A percentile compares a stretch with the other conserved stretches of the same genome.
Evolutionary conservation across 1,140 invertebrate species (phyloP).

Genomic region (Neotoxoptera formosana): DNA sequence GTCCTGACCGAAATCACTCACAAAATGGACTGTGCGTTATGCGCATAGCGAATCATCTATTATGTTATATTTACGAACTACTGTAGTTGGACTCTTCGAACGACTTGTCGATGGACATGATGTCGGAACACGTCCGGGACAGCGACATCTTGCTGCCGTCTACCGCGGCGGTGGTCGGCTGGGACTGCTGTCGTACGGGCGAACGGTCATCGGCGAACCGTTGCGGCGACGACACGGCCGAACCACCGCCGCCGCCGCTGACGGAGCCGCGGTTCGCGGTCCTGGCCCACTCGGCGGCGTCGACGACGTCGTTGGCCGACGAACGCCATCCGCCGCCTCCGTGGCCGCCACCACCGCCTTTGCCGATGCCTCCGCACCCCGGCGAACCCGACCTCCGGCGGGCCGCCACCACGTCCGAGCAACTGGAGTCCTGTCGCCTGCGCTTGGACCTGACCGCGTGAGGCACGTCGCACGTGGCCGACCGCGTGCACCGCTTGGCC

Average conservation of each 20-base stretch:
- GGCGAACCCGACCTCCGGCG: slow-evolving; percentile 39
- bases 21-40: no score
- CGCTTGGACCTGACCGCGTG: slow-evolving; percentile 21
- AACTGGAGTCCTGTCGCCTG: slow-evolving; percentile 35
- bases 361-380: neutral
- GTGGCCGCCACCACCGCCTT: neutral
- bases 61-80: slow-evolving; percentile 47
- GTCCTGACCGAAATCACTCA: neutral
- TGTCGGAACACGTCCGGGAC: slow-evolving; percentile 53
- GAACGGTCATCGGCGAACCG: neutral
- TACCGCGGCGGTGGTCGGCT: neutral
- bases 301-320: slow-evolving; percentile 34
- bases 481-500: slow-evolving; percentile 49
- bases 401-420: slow-evolving; percentile 31
- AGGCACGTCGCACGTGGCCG: slow-evolving; percentile 42
- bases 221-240: neutral
- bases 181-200: neutral
- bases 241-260: neutral
- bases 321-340: slow-evolving; percentile 28
- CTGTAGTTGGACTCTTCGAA: slow-evolving; percentile 48
- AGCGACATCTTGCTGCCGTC: slow-evolving; percentile 36
- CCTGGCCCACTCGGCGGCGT: slow-evolving; percentile 19
- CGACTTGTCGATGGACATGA: slow-evolving; percentile 55
- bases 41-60: neutral
- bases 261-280: neutral